Percentiles rank a stretch among this genome's conserved stretches.
Evolutionary conservation across 2,113 vertebrate genomes (phyloP).

Genomic region (Gracilinanus agilis): DNA sequence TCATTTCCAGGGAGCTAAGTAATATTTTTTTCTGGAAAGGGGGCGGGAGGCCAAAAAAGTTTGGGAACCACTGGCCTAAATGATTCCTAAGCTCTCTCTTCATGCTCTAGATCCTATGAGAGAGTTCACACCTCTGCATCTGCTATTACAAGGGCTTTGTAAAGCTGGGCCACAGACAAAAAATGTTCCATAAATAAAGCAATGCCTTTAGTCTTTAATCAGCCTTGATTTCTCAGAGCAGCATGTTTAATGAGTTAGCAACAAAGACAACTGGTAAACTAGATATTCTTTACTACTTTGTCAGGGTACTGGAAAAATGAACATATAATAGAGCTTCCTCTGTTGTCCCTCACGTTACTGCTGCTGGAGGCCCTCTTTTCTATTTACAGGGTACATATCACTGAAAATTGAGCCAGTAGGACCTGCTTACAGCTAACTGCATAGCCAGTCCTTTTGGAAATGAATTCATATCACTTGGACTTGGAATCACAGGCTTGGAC

Average conservation of each 20-base stretch:
- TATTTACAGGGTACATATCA: background rate
- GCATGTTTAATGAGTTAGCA: constrained; percentile 30
- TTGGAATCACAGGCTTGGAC: background rate
- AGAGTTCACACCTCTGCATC: background rate
- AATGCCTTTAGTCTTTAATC: constrained; percentile 6
- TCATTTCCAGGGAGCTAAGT: too few relatives aligned
- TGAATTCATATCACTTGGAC: background rate
- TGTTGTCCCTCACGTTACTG: constrained; percentile 27
- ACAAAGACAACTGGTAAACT: constrained; percentile 5
- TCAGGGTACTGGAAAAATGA: constrained; percentile 31
- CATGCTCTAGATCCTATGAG: constrained; percentile 8
- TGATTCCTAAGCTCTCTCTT: background rate
- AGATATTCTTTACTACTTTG: background rate
- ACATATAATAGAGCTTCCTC: background rate
- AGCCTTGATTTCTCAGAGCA: constrained; percentile 38
- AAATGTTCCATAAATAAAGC: constrained; percentile 21
- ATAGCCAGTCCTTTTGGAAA: background rate
- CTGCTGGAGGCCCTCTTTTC: constrained; percentile 34
- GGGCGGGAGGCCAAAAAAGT: too few relatives aligned
- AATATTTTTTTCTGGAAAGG: too few relatives aligned
- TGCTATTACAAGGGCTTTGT: constrained; percentile 25
- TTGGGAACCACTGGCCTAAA: too few relatives aligned
- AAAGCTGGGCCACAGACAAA: constrained; percentile 9
- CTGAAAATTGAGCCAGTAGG: background rate
- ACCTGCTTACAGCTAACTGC: background rate